Evolutionary conservation across 2,113 vertebrate genomes (phyloP), one percentile per base, ranked within the genome.

Genomic region (Martes martes): DNA sequence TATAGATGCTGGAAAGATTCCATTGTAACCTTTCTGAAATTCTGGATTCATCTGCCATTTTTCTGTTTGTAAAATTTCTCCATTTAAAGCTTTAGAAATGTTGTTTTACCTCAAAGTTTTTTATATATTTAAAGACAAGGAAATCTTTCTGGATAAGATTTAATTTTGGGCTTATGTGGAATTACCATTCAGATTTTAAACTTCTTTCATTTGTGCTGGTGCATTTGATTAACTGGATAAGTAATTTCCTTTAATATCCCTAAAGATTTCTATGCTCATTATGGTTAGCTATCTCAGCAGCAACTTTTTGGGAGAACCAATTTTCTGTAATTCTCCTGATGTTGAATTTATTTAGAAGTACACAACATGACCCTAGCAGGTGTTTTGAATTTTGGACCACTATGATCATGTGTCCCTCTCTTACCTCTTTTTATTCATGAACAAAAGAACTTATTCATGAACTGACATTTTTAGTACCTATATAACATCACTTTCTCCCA

Each of bases 391-490:
- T 80, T 91, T 96, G 86, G 93, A 81, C 28, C 74, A 85, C 85
- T 92, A 18, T 82, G 52, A 31, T 67, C 79, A 71, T 65, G 87
- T 78, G 73, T 87, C 73, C 79, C 57, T 14, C 76, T 89, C 80
- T 93, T 74, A 82, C 47, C 4, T 95, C 86, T 97, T 97, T 98
- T 92, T 93, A 87, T 92, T 93, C 78, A 95, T 90, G 39, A 97
- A 89, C 71, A 85, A 97, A 76, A 47, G 24, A 76, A 76, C 98
- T 89, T 92, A 89, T 92, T 93, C 74, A 95, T 87, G 52, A 97
- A 86, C 71, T 45, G 73, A 76, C 13, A 15, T 76, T 45, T 24
- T 97, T 0, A 33, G 10, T 73, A 94, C 7, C 28, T 79, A 11
- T 52, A 47, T 55, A 84, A 52, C 76, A 31, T 19, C 15, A 26